These are phyloP conservation scores for Clarias platycephalus DNA, from an alignment of 2,797 vertebrate species.

Conservation along the genomic window DNA sequence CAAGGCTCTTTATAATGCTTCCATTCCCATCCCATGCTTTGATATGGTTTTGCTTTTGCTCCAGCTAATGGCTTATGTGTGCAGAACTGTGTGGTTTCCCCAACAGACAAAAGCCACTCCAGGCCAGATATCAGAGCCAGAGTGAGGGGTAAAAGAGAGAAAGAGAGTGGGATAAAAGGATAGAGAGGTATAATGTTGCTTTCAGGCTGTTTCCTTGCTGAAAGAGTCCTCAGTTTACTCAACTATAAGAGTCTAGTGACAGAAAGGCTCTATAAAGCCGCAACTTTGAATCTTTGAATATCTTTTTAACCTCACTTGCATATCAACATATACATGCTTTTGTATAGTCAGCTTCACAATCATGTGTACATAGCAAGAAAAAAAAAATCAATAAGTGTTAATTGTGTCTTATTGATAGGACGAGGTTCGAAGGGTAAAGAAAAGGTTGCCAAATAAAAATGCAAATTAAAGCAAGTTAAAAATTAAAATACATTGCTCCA, in stretches of 20 bases:
- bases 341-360: not conserved
- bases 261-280: constrained; percentile 35
- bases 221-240: constrained; percentile 41
- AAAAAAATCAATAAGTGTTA: not conserved
- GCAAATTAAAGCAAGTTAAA: not conserved
- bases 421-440: not conserved
- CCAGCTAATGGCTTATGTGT: not conserved
- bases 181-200: constrained; percentile 35
- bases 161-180: constrained; percentile 13
- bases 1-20: constrained; percentile 3
- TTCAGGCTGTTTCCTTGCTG: constrained; percentile 31
- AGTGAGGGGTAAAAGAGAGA: constrained; percentile 17
- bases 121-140: constrained; percentile 39
- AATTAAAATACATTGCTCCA: not conserved
- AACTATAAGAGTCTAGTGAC: constrained; percentile 36
- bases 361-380: not conserved
- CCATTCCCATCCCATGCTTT: constrained; percentile 21
- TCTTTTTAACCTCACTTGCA: not conserved
- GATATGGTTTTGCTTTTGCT: constrained; percentile 28
- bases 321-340: not conserved
- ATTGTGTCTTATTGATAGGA: not conserved
- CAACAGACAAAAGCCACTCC: constrained; percentile 32
- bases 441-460: not conserved
- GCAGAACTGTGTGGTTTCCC: constrained; percentile 22
- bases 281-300: not conserved